Percentiles rank a stretch among this genome's conserved stretches.
Evolutionary conservation across 2,888 invertebrate genomes (phyloP).

Genomic region (Auanema freiburgensis): DNA sequence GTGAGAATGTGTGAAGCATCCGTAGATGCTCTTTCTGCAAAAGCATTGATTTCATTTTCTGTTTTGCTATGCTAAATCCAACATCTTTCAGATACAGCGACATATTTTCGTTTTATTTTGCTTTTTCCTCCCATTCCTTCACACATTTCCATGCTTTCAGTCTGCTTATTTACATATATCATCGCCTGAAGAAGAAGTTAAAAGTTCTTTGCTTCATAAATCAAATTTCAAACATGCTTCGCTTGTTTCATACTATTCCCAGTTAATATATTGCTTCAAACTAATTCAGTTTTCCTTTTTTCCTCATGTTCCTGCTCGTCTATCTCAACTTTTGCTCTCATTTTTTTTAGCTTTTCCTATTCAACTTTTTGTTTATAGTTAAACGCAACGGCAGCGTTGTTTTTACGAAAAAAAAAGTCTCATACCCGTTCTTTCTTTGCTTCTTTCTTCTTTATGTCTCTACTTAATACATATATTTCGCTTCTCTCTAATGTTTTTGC

Average conservation of each 20-base stretch:
- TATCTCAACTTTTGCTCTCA: not conserved
- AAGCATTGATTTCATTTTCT: too few relatives aligned
- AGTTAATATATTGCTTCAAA: not conserved
- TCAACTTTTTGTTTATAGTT: constrained; percentile 1
- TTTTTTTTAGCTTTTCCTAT: constrained; percentile 3
- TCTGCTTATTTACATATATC: too few relatives aligned
- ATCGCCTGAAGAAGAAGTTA: not conserved
- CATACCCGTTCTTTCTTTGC: not conserved
- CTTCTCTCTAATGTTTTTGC: constrained; percentile 1
- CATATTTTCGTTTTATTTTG: too few relatives aligned
- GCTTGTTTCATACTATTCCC: not conserved
- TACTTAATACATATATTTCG: not conserved
- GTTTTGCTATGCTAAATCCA: too few relatives aligned
- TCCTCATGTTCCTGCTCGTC: not conserved
- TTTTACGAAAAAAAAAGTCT: too few relatives aligned
- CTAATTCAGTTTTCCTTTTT: constrained; percentile 1
- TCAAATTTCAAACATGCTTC: not conserved
- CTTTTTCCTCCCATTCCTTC: too few relatives aligned
- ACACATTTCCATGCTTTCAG: too few relatives aligned
- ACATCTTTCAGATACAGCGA: too few relatives aligned
- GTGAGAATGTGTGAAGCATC: too few relatives aligned
- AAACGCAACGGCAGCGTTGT: too few relatives aligned
- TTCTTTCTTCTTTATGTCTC: constrained; percentile 2
- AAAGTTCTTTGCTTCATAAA: not conserved
- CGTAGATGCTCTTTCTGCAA: too few relatives aligned